Conservation (phyloP, 1,140 invertebrate species). For the Aphidius gifuensis region DNA sequence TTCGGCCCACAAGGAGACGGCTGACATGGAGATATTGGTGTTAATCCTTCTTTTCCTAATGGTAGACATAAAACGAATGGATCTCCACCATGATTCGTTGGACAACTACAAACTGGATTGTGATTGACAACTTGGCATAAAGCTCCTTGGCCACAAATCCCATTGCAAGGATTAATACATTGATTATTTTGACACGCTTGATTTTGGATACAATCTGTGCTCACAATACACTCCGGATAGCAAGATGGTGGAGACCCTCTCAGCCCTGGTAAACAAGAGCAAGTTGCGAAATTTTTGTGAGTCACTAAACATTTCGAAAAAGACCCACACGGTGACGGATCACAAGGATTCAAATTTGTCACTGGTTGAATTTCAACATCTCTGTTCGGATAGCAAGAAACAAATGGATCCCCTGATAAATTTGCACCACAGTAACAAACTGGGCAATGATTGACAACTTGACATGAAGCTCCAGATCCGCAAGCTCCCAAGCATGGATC, state of each 20-base stretch:
- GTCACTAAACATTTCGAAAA: slow-evolving; percentile 74
- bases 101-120: slow-evolving; percentile 78
- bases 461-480: slow-evolving; percentile 71
- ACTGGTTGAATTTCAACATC: slow-evolving; percentile 26
- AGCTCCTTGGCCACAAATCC: slow-evolving; percentile 73
- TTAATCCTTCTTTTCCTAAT: slow-evolving; percentile 43
- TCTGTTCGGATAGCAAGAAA: slow-evolving; percentile 63
- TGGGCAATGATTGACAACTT: slow-evolving; percentile 73
- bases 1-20: slow-evolving; percentile 82
- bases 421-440: slow-evolving; percentile 73
- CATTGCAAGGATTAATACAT: slow-evolving; percentile 74
- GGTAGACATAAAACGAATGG: slow-evolving; percentile 71
- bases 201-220: slow-evolving; percentile 73
- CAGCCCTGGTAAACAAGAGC: slow-evolving; percentile 76
- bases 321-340: slow-evolving; percentile 75
- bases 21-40: slow-evolving; percentile 62
- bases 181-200: slow-evolving; percentile 75
- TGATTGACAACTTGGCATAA: slow-evolving; percentile 76
- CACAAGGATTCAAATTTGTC: slow-evolving; percentile 43
- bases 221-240: slow-evolving; percentile 76
- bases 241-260: slow-evolving; percentile 76
- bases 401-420: slow-evolving; percentile 75
- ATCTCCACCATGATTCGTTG: slow-evolving; percentile 72
- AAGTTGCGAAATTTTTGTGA: slow-evolving; percentile 68
- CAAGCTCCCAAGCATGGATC: slow-evolving; percentile 77